Base-by-base conservation (phyloP, 2,797 vertebrate species). In the Poecilia velifera region DNA sequence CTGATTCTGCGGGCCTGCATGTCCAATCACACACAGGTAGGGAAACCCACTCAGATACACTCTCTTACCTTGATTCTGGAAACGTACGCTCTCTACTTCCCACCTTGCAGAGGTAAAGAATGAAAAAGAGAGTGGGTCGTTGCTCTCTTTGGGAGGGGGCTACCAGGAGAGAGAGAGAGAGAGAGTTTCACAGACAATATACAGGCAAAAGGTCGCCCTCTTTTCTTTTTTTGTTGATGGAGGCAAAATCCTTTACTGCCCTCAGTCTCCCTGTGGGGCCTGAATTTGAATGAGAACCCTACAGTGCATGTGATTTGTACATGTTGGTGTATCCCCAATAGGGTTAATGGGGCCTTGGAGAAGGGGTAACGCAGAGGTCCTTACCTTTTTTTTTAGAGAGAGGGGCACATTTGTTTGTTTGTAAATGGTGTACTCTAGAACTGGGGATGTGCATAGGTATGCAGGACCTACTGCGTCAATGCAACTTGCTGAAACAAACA, bases 401-500 rank as follows among this genome's bases (percentile, higher is more conserved):
- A 77, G 22, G 55, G 59, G 53, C 7, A n/a, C 20, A 86, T 93
- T 91, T 92, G 91, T 92, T 93, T 93, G 82, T 94, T 93, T 93
- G 88, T 94, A 88, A 91, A 89, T 93, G 93, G 87, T 84, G 85
- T 82, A 90, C 91, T 94, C 94, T 92, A 82, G 94, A 96, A 93
- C 86, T 88, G 89, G 88, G 91, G 90, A 94, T 94, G 81, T 96
- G 95, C 95, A 93, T 89, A 91, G 92, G 93, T 93, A 88, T 95
- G 94, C 95, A 94, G 89, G 92, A 91, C 90, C 88, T 87, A 76
- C 75, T 75, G 66, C 78, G 82, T 95, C 93, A 95, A 96, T 92
- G 91, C 91, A 95, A 95, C 91, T 86, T 94, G 96, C 95, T 96
- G 95, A 96, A 93, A 88, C 84, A 87, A 78, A 91, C 92, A 93